Conservation (phyloP, 2,888 invertebrate genomes). For the Hetaerina titia region DNA sequence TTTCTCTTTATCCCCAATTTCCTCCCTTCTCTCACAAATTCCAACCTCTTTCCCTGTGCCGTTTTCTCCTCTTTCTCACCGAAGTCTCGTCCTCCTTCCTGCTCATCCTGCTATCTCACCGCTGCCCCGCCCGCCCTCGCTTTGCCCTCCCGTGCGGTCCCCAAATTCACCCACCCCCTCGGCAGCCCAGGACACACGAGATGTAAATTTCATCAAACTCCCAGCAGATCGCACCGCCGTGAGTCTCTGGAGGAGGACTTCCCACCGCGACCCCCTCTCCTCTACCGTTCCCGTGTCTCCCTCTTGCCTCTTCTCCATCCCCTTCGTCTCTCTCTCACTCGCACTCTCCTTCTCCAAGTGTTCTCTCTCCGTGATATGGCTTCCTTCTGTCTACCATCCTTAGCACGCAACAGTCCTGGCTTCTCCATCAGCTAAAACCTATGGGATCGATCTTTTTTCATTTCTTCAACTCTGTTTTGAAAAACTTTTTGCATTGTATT, state of each 20-base stretch:
- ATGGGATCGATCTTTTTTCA: no score
- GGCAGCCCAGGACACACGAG: slow-evolving; percentile 45
- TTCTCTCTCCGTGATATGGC: neutral
- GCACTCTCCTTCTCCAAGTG: neutral
- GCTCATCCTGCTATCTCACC: neutral
- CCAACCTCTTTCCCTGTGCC: neutral
- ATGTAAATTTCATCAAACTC: slow-evolving; percentile 67
- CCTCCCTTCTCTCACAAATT: neutral
- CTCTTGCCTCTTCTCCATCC: neutral
- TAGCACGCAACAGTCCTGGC: no score
- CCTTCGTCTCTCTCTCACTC: neutral
- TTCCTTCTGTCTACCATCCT: neutral
- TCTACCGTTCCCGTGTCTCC: neutral
- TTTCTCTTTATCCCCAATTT: neutral
- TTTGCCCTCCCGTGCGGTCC: neutral
- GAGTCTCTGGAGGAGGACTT: slow-evolving; percentile 53
- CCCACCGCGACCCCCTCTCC: slow-evolving; percentile 24
- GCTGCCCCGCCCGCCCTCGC: neutral
- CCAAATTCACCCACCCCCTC: neutral
- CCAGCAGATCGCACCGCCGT: slow-evolving; percentile 59
- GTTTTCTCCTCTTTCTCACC: neutral
- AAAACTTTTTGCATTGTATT: no score
- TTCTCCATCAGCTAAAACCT: no score
- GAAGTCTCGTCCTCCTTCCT: neutral
- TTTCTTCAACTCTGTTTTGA: no score